Evolutionary conservation across 2,888 invertebrate genomes (phyloP).

Genomic region (Labia minor): DNA sequence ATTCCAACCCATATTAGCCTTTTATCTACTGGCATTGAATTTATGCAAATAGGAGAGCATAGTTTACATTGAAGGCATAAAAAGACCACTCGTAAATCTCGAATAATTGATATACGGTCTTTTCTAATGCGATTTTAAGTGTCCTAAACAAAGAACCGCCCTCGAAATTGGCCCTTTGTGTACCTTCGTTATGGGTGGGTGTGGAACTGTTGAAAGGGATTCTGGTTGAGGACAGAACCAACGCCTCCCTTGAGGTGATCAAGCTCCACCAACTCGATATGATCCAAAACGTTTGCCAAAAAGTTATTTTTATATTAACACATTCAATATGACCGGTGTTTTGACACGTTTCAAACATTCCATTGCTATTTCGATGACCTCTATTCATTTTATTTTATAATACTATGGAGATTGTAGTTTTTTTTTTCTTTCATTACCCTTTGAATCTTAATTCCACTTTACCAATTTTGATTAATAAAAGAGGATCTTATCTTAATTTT

Average conservation of each 20-base stretch:
- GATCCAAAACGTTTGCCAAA: not conserved
- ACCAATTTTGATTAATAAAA: not conserved
- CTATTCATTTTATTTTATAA: too few species aligned
- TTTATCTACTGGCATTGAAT: conserved; percentile 13
- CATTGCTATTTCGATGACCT: too few species aligned
- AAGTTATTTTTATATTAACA: not conserved
- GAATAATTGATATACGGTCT: conserved; percentile 2
- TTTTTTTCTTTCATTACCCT: not conserved
- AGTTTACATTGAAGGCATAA: not conserved
- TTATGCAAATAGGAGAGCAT: conserved; percentile 16
- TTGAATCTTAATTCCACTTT: not conserved
- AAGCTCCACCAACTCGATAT: not conserved
- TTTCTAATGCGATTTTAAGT: conserved; percentile 15
- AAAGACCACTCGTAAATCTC: conserved; percentile 13
- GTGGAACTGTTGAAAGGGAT: not conserved
- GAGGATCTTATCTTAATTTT: too few species aligned
- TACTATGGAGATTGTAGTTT: too few species aligned
- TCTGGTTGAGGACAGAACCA: too few species aligned
- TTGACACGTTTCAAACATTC: not conserved
- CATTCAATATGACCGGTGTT: not conserved
- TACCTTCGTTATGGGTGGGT: not conserved
- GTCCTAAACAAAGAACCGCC: conserved; percentile 7
- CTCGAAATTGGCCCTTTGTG: conserved; percentile 1
- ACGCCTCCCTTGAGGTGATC: not conserved
- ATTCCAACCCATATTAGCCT: conserved; percentile 8